Percentiles rank a stretch among this genome's conserved stretches.
Conservation (phyloP, 2,888 invertebrate genomes). For the Drosophila paramelanica region DNA sequence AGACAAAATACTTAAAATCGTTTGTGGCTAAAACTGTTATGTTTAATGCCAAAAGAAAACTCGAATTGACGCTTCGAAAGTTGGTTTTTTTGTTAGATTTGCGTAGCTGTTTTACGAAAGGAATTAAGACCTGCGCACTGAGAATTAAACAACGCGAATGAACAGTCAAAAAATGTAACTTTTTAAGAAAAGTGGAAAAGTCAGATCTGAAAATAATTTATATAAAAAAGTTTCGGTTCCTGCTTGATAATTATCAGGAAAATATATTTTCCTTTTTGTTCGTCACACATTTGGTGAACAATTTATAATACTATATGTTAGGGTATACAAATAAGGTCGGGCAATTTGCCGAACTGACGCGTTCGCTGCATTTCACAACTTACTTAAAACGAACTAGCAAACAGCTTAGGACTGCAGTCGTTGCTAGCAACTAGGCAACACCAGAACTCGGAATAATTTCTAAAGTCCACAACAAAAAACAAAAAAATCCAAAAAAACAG, state of each 20-base stretch:
- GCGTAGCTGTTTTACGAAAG: constrained; percentile 2
- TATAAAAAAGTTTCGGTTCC: too few relatives aligned
- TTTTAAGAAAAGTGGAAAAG: too few relatives aligned
- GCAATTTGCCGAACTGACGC: constrained; percentile 5
- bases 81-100: constrained; percentile 2
- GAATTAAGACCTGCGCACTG: constrained; percentile 56
- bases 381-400: constrained; percentile 55
- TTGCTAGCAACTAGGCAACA: constrained; percentile 61
- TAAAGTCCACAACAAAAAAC: background rate
- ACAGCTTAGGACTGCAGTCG: constrained; percentile 64
- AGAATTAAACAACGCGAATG: background rate
- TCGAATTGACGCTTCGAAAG: constrained; percentile 4
- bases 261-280: too few relatives aligned
- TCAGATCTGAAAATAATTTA: too few relatives aligned
- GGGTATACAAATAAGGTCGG: constrained; percentile 6
- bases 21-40: background rate
- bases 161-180: too few relatives aligned
- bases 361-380: constrained; percentile 7
- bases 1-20: constrained; percentile 19
- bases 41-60: background rate
- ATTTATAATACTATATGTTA: too few relatives aligned
- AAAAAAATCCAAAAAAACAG: background rate
- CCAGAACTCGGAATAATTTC: constrained; percentile 33
- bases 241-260: too few relatives aligned
- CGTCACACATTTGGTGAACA: too few relatives aligned